Evolutionary conservation across 2,888 invertebrate species (phyloP).

Genomic region (Drosophila mimetica): DNA sequence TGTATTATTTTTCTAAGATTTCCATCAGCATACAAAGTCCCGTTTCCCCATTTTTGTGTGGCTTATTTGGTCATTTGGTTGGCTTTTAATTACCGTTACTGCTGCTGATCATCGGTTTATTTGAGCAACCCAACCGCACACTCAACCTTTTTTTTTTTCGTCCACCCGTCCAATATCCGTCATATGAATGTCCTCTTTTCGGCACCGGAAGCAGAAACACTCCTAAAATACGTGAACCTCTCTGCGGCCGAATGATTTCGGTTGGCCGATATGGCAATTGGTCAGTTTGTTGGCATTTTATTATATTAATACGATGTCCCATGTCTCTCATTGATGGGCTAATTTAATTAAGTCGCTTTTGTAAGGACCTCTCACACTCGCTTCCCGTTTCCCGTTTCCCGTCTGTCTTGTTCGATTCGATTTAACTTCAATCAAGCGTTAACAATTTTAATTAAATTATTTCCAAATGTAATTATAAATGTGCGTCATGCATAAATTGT

Average conservation of each 20-base stretch:
- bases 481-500: slow-evolving; percentile 76
- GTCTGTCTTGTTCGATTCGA: slow-evolving; percentile 59
- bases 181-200: slow-evolving; percentile 8
- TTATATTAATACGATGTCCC: slow-evolving; percentile 30
- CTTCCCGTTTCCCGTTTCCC: not conserved
- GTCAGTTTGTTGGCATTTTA: slow-evolving; percentile 56
- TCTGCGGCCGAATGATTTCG: slow-evolving; percentile 15
- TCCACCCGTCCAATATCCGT: no score
- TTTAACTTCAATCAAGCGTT: slow-evolving; percentile 81
- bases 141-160: not conserved
- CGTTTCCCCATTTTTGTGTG: slow-evolving; percentile 31
- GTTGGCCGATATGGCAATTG: slow-evolving; percentile 62
- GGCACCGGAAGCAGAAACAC: not conserved
- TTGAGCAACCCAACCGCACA: slow-evolving; percentile 53
- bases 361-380: slow-evolving; percentile 13
- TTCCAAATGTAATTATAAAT: slow-evolving; percentile 81
- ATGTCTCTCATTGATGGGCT: slow-evolving; percentile 61
- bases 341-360: slow-evolving; percentile 68
- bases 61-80: slow-evolving; percentile 76
- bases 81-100: slow-evolving; percentile 78
- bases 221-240: not conserved
- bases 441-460: slow-evolving; percentile 81
- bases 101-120: slow-evolving; percentile 72
- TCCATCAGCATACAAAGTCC: slow-evolving; percentile 33
- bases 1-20: slow-evolving; percentile 48